A percentile compares a stretch with the other conserved stretches of the same genome.
phyloP scores from a whole-genome alignment of 2,797 vertebrate genomes.

The Myripristis jacobus region DNA sequence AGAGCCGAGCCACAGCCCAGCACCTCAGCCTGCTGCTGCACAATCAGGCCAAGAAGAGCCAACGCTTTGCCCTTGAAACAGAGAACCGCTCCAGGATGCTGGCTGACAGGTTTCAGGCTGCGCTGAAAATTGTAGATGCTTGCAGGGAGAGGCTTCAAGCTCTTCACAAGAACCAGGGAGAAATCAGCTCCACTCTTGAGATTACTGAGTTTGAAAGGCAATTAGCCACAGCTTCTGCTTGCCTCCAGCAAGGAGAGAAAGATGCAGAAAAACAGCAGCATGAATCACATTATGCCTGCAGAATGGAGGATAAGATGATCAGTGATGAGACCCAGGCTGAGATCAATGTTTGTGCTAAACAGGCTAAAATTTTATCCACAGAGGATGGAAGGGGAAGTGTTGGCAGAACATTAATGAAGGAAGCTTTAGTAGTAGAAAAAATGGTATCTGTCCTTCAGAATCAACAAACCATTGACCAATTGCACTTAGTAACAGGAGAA shows the following conservation, averaged over 20 bases:
- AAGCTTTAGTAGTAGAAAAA: slow-evolving; percentile 86
- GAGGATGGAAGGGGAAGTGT: slow-evolving; percentile 37
- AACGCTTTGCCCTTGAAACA: slow-evolving; percentile 77
- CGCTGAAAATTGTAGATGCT: slow-evolving; percentile 82
- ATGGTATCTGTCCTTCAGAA: slow-evolving; percentile 87
- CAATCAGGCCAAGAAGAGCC: slow-evolving; percentile 83
- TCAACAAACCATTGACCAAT: slow-evolving; percentile 70
- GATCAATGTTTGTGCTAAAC: slow-evolving; percentile 30
- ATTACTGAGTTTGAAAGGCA: slow-evolving; percentile 66
- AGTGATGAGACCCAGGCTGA: slow-evolving; percentile 67
- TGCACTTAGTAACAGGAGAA: slow-evolving; percentile 61
- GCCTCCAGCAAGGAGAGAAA: slow-evolving; percentile 71
- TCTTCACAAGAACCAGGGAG: slow-evolving; percentile 64
- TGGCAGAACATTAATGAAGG: slow-evolving; percentile 77
- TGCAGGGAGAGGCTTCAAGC: slow-evolving; percentile 84
- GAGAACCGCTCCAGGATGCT: slow-evolving; percentile 80
- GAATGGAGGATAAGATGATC: slow-evolving; percentile 62
- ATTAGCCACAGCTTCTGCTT: slow-evolving; percentile 60
- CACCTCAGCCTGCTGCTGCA: slow-evolving; percentile 87
- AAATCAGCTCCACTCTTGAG: slow-evolving; percentile 40
- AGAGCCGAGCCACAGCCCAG: slow-evolving; percentile 82
- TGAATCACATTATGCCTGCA: slow-evolving; percentile 56
- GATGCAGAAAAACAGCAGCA: slow-evolving; percentile 68
- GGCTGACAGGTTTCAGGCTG: slow-evolving; percentile 82
- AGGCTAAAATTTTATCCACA: slow-evolving; percentile 60